These are phyloP conservation scores for Euspilapteryx auroguttella DNA, from an alignment of 2,888 invertebrate species.

Conservation along the genomic window DNA sequence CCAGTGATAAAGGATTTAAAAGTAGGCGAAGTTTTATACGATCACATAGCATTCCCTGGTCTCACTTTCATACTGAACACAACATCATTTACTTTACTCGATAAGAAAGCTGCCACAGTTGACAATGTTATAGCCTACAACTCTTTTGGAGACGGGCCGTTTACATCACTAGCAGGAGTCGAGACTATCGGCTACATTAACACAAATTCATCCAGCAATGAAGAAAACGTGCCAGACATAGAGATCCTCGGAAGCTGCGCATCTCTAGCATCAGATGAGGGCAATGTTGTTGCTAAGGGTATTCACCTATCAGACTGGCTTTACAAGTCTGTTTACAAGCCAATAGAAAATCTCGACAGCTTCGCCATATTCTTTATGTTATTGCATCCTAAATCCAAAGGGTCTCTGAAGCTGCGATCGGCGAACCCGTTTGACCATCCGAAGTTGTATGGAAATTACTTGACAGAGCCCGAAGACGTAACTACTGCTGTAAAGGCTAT, in stretches of 20 bases:
- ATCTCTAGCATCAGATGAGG: slow-evolving; percentile 65
- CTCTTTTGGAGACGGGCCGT: slow-evolving; percentile 33
- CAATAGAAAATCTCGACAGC: slow-evolving; percentile 55
- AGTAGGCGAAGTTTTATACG: slow-evolving; percentile 68
- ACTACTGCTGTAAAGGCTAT: slow-evolving; percentile 63
- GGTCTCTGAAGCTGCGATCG: slow-evolving; percentile 64
- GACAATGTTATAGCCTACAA: slow-evolving; percentile 22
- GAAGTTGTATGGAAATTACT: slow-evolving; percentile 72
- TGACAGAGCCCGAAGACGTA: slow-evolving; percentile 64
- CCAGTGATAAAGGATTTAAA: slow-evolving; percentile 66
- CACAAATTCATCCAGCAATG: slow-evolving; percentile 55
- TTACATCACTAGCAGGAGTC: slow-evolving; percentile 65
- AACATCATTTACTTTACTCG: slow-evolving; percentile 51
- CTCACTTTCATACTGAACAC: slow-evolving; percentile 36
- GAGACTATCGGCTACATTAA: slow-evolving; percentile 70
- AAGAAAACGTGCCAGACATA: slow-evolving; percentile 66
- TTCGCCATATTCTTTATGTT: slow-evolving; percentile 70
- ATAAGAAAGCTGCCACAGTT: slow-evolving; percentile 16
- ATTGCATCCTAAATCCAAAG: slow-evolving; percentile 74
- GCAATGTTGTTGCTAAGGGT: slow-evolving; percentile 43
- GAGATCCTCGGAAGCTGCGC: slow-evolving; percentile 67
- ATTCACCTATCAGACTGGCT: slow-evolving; percentile 59
- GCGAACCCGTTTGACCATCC: slow-evolving; percentile 68
- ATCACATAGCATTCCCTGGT: slow-evolving; percentile 61
- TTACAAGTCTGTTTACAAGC: slow-evolving; percentile 57